These are phyloP conservation scores for Drosophila lutescens DNA, from an alignment of 2,888 invertebrate genomes.

Conservation along the genomic window DNA sequence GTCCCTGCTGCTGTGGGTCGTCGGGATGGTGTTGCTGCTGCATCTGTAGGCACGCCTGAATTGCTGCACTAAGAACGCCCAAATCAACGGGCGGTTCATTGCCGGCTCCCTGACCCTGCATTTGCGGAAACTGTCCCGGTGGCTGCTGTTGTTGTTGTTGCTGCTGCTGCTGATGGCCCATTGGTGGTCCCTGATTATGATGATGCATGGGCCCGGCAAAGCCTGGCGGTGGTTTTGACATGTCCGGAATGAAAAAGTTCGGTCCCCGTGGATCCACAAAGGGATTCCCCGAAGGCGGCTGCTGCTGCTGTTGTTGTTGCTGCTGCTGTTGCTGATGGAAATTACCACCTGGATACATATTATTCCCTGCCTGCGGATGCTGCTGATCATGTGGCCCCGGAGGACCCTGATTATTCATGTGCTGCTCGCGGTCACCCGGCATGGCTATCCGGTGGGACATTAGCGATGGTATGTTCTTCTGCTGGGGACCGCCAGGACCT, in stretches of 20 bases:
- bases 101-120: slow-evolving; percentile 43
- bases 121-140: slow-evolving; percentile 52
- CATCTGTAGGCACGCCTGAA: slow-evolving; percentile 71
- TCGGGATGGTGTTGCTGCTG: slow-evolving; percentile 66
- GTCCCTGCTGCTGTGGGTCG: slow-evolving; percentile 53
- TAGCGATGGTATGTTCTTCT: slow-evolving; percentile 77
- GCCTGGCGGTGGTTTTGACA: slow-evolving; percentile 94
- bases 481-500: slow-evolving; percentile 30
- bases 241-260: slow-evolving; percentile 89
- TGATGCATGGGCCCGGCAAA: slow-evolving; percentile 85
- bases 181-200: slow-evolving; percentile 44
- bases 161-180: slow-evolving; percentile 49
- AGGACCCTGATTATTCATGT: slow-evolving; percentile 51
- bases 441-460: slow-evolving; percentile 84
- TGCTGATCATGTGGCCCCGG: slow-evolving; percentile 65
- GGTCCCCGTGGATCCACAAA: slow-evolving; percentile 85
- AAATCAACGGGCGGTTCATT: slow-evolving; percentile 62
- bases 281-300: slow-evolving; percentile 84
- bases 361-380: slow-evolving; percentile 42
- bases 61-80: slow-evolving; percentile 74
- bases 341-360: slow-evolving; percentile 42
- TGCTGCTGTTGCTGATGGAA: slow-evolving; percentile 46
- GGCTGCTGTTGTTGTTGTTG: slow-evolving; percentile 33
- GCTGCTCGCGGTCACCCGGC: slow-evolving; percentile 71
- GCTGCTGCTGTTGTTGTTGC: slow-evolving; percentile 57